These are phyloP conservation scores for Pogoniulus pusillus DNA, from an alignment of 2,797 vertebrate genomes.

Conservation along the genomic window DNA sequence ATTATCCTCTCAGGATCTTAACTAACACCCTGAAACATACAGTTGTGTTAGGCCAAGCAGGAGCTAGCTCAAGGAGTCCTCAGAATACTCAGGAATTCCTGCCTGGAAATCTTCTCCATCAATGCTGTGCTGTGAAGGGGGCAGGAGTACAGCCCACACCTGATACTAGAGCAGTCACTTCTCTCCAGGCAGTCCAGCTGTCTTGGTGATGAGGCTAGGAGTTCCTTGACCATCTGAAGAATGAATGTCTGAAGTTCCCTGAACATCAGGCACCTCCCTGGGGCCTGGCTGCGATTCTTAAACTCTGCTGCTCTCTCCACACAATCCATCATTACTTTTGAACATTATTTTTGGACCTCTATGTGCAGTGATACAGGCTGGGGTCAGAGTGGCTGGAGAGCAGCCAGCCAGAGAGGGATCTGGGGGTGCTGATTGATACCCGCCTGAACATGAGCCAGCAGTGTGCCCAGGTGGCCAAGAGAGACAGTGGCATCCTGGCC, in stretches of 20 bases:
- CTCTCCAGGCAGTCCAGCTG: accelerated
- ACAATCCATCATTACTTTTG: not conserved
- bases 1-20: not conserved
- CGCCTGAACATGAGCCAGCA: too few relatives aligned
- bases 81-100: not conserved
- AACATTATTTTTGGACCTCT: not conserved
- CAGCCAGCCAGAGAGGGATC: too few relatives aligned
- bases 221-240: not conserved
- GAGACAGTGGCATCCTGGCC: too few relatives aligned
- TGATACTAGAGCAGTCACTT: not conserved
- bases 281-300: not conserved
- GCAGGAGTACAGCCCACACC: not conserved
- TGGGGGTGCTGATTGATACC: too few relatives aligned
- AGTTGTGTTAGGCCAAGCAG: not conserved
- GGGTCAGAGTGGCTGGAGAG: too few relatives aligned
- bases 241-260: not conserved
- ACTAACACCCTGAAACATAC: not conserved
- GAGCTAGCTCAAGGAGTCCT: not conserved
- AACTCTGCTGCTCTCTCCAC: not conserved
- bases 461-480: too few relatives aligned
- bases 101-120: not conserved
- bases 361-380: too few relatives aligned
- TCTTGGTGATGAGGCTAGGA: not conserved
- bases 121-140: not conserved
- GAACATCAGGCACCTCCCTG: not conserved